Evolutionary conservation across 2,113 vertebrate species (phyloP).

Genomic region (Leucopternis melanops): DNA sequence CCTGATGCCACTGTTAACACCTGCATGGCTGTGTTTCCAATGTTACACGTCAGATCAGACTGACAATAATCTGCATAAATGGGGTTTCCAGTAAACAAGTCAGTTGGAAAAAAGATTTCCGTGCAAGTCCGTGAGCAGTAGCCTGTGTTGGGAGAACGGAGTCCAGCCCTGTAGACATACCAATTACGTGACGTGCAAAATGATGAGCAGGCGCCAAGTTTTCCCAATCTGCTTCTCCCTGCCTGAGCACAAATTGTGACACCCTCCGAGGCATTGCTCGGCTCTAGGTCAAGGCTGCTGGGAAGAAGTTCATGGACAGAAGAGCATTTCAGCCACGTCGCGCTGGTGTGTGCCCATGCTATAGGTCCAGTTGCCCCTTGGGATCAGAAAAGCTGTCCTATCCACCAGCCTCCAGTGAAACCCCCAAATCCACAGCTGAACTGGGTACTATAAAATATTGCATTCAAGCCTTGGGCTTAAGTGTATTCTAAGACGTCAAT

Average conservation of each 20-base stretch:
- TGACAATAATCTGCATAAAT: background rate
- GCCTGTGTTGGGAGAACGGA: background rate
- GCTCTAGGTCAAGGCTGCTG: background rate
- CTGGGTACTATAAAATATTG: background rate
- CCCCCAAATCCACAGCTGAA: background rate
- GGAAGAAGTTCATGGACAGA: background rate
- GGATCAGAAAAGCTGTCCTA: background rate
- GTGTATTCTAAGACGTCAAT: background rate
- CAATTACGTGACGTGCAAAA: rapidly evolving
- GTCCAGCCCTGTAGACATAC: background rate
- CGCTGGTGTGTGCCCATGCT: background rate
- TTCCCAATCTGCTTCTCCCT: rapidly evolving
- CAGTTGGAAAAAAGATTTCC: background rate
- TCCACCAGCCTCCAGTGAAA: background rate
- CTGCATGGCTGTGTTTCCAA: background rate
- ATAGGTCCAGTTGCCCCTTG: too few relatives aligned
- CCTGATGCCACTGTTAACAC: background rate
- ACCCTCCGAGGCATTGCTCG: background rate
- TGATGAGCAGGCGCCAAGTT: background rate
- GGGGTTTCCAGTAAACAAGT: background rate
- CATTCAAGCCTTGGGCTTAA: background rate
- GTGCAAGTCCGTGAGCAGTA: rapidly evolving
- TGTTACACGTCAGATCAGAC: background rate
- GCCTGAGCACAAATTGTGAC: background rate
- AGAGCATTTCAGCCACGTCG: background rate